Percentiles rank a stretch among this genome's conserved stretches.
Conservation (phyloP, 2,888 invertebrate species). For the Lasioglossum calceatum region DNA sequence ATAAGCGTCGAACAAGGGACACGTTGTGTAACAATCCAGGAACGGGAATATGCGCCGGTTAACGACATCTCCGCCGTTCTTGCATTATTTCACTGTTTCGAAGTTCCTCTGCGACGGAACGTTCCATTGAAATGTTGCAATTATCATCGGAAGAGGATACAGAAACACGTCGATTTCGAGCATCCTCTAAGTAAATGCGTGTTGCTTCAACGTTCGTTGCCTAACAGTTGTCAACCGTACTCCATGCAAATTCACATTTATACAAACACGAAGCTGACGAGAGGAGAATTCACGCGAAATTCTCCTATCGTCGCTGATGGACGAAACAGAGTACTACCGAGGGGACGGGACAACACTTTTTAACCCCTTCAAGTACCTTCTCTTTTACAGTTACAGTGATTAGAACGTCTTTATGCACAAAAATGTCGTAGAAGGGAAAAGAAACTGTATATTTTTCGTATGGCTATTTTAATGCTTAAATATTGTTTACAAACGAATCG, state of each 20-base stretch:
- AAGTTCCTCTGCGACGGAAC: neutral
- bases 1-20: neutral
- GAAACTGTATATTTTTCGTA: too few species aligned
- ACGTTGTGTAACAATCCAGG: neutral
- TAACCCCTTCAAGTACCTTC: too few species aligned
- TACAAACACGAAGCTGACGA: neutral
- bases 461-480: too few species aligned
- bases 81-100: neutral
- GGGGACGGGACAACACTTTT: too few species aligned
- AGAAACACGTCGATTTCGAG: neutral
- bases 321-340: too few species aligned
- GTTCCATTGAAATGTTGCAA: neutral
- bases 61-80: neutral
- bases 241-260: neutral
- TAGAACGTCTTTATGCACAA: too few species aligned
- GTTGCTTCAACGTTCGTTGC: neutral
- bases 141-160: neutral
- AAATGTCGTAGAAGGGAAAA: too few species aligned
- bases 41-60: slow-evolving; percentile 1
- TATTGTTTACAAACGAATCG: too few species aligned
- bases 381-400: too few species aligned
- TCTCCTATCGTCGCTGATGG: neutral
- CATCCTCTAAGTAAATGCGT: neutral
- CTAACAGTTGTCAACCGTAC: neutral
- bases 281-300: neutral